These are phyloP conservation scores for Eupithecia subfuscata DNA, from an alignment of 2,888 invertebrate species.

Conservation along the genomic window DNA sequence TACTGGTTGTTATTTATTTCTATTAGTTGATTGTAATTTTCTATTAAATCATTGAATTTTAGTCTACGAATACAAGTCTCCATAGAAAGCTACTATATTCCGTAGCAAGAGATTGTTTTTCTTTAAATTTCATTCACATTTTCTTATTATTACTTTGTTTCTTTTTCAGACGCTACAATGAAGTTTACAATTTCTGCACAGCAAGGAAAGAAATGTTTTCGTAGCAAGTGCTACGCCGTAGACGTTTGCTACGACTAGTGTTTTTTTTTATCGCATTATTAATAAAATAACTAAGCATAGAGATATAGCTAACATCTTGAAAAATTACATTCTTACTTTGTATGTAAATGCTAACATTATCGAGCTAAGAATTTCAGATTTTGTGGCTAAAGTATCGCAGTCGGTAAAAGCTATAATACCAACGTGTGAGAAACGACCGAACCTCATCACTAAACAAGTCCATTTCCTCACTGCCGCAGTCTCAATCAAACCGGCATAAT, in stretches of 20 bases:
- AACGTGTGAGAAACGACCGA: not conserved
- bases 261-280: not conserved
- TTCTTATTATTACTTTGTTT: not conserved
- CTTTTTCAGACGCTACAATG: not conserved
- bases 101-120: not conserved
- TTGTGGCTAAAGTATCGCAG: not conserved
- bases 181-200: not conserved
- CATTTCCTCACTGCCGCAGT: constrained; percentile 20
- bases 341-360: no score
- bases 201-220: not conserved
- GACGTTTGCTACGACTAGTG: not conserved
- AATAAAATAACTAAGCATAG: not conserved
- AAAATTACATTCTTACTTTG: no score
- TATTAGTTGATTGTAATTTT: no score
- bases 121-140: not conserved
- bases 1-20: no score
- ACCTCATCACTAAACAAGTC: not conserved
- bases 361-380: no score
- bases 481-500: constrained; percentile 39
- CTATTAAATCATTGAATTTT: no score
- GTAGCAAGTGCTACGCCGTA: not conserved
- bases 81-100: not conserved
- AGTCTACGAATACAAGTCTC: not conserved
- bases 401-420: not conserved
- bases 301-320: no score